Base-by-base conservation (phyloP, 2,113 vertebrate species). In the Oceanodroma tethys region DNA sequence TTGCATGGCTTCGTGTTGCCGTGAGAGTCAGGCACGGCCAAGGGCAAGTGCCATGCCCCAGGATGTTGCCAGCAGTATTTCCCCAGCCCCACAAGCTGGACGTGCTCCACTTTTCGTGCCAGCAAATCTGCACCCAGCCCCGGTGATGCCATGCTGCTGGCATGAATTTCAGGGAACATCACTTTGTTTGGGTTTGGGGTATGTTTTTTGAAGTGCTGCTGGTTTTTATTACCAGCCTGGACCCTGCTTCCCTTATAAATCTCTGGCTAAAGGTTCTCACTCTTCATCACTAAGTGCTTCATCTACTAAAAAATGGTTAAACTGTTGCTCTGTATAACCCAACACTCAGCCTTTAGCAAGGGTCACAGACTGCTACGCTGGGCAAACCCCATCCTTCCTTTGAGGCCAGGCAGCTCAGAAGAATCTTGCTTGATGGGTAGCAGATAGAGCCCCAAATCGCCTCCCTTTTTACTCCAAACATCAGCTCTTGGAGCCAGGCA, bases 401-500 rank as follows among this genome's bases (percentile, higher is more conserved):
- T 38, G 43, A 68, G 25, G 63, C 21, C 63, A n/a, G 23, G 38
- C 29, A 58, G 36, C 85, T 82, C 74, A 13, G 22, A 34, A 43
- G 13, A 18, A n/a, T 42, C 11, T n/a, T 36, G 9, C 16, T 26
- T 43, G 22, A 7, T 27, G 17, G 4, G 34, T 23, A 56, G 45
- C 36, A 34, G 27, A 47, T 1, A 10, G 43, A 71, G 17, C n/a
- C 56, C 56, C 81, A 42, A 4, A 60, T 60, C 74, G 10, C 11
- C 17, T 66, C 74, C 21, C 11, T 47, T 83, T 74, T 16, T 5
- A 30, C 13, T 63, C 53, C 62, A 40, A 25, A 22, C 29, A 29
- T 26, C 11, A 1, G 1, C 63, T 63, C 22, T 20, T 0, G 0
- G 47, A 21, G 34, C 6, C 0, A 0, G 27, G 55, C 25, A 40